Evolutionary conservation across 1,140 invertebrate species (phyloP), one percentile per base, ranked within the genome.

Genomic region (Trichogramma pretiosum): DNA sequence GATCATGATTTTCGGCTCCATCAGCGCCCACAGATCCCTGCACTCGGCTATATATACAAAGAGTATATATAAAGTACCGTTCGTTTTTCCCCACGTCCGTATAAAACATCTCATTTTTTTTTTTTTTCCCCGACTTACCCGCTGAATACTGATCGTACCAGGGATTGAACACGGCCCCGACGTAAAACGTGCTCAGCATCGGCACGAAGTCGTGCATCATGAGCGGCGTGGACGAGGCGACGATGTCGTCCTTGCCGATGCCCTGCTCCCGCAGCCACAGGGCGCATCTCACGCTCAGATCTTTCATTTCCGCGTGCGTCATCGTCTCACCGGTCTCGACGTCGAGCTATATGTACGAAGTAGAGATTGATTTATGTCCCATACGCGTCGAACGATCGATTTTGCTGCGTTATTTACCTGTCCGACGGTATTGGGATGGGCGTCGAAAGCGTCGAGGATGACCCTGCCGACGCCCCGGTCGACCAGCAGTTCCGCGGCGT

Each of bases 1-100:
- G 19, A 53, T 46, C 2, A 48, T 44, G 5, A 48, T 18, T 23
- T 48, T 52, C 23, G 50, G 50, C n/a, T n/a, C n/a, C n/a, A n/a
- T n/a, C n/a, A n/a, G n/a, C n/a, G n/a, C n/a, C n/a, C n/a, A n/a
- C n/a, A n/a, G n/a, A n/a, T n/a, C n/a, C n/a, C n/a, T n/a, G n/a
- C n/a, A n/a, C n/a, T n/a, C n/a, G n/a, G n/a, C n/a, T n/a, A n/a
- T n/a, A n/a, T n/a, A n/a, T n/a, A n/a, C n/a, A n/a, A n/a, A n/a
- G n/a, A n/a, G n/a, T n/a, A n/a, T n/a, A n/a, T n/a, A n/a, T n/a
- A n/a, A n/a, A n/a, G n/a, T n/a, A n/a, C n/a, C n/a, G n/a, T n/a
- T n/a, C n/a, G n/a, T n/a, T n/a, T n/a, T n/a, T n/a, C n/a, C n/a
- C n/a, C n/a, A n/a, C n/a, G n/a, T n/a, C n/a, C n/a, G n/a, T n/a